Evolutionary conservation across 2,888 invertebrate species (phyloP), one percentile per base, ranked within the genome.

Genomic region (Serripes groenlandicus): DNA sequence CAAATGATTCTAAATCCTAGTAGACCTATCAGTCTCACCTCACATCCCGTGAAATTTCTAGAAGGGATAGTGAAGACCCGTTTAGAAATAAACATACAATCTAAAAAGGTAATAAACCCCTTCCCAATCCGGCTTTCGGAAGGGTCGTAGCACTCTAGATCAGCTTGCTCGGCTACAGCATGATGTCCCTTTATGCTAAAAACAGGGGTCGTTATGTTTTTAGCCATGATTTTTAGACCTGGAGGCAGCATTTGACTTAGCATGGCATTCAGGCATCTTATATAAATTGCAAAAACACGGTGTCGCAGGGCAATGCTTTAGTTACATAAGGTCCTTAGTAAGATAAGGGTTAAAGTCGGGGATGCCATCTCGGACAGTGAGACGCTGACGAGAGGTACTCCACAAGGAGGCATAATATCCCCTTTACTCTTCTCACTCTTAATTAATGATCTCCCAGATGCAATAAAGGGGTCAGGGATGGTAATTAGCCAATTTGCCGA

Each of bases 361-460:
- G 76, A 30, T 62, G 30, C 26, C 18, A 7, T 30, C 21, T 62
- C 62, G 9, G 62, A 62, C 11, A 28, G 28, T 7, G 18, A 28
- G 28, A 32, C 21, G 28, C 21, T 30, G 30, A 9, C 21, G 21
- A 28, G 58, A 4, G 71, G 71, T 11, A 58, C 35, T 7, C 71
- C 71, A 11, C 71, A 72, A 32, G 71, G 71, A 7, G 11, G 56
- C 21, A 32, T 72, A 26, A 32, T 72, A 30, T 72, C 71, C 30
- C 71, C 71, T 4, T n/a, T 72, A 15, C 23, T 74, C n/a, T 78
- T 74, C 42, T 60, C 37, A 49, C 18, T 78, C 23, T n/a, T 73
- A 21, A 58, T 78, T 11, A 73, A 73, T n/a, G 73, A 42, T 15
- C 78, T 73, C 11, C 73, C 72, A 23, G 78, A 66, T 52, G 28